A percentile compares a stretch with the other conserved stretches of the same genome.
Conservation (phyloP, 2,113 vertebrate species). For the Marcusenius ussheri region DNA sequence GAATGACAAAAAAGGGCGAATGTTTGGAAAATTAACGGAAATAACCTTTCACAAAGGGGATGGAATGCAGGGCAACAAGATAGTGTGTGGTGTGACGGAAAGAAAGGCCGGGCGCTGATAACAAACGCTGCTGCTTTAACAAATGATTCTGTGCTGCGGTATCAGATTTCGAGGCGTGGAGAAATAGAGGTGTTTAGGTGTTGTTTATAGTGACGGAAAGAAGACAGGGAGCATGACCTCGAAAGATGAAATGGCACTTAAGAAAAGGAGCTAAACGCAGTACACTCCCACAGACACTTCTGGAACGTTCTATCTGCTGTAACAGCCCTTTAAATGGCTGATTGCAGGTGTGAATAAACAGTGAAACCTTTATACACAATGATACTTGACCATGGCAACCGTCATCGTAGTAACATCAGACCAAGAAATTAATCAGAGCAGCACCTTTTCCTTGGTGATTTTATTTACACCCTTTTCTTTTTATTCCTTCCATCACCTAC, state of each 20-base stretch:
- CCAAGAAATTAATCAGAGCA: background rate
- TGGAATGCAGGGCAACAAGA: background rate
- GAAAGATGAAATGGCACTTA: background rate
- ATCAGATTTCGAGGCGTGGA: background rate
- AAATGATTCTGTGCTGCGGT: background rate
- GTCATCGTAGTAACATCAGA: background rate
- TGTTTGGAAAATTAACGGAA: background rate
- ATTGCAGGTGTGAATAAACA: background rate
- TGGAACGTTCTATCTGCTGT: background rate
- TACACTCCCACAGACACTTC: background rate
- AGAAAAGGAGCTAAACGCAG: background rate
- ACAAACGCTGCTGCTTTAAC: background rate
- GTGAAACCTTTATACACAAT: background rate
- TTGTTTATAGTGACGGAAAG: background rate
- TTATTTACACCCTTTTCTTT: background rate
- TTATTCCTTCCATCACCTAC: background rate
- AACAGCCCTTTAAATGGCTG: background rate
- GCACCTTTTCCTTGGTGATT: background rate
- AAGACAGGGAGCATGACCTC: constrained; percentile 10
- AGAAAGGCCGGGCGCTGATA: background rate
- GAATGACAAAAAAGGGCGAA: constrained; percentile 12
- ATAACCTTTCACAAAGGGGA: background rate
- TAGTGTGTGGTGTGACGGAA: background rate
- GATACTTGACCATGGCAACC: background rate
- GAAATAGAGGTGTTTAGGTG: background rate